phyloP scores from a whole-genome alignment of 2,888 invertebrate genomes.

The Holacanthella duospinosa region DNA sequence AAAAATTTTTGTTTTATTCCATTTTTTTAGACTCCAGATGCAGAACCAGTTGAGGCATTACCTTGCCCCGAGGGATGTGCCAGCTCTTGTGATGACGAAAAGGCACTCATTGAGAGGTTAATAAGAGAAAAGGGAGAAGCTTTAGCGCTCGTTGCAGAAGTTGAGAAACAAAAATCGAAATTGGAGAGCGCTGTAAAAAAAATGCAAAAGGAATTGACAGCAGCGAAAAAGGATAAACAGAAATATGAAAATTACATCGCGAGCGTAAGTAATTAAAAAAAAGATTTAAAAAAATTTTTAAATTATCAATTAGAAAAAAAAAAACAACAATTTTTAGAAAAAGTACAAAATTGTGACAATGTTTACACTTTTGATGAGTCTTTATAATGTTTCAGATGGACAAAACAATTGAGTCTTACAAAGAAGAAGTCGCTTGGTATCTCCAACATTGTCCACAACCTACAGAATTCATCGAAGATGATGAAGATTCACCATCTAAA shows the following conservation, averaged over 20 bases:
- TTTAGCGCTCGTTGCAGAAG: background rate
- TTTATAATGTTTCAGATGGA: background rate
- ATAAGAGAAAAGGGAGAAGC: background rate
- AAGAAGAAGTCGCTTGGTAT: background rate
- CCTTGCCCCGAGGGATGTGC: too few species aligned
- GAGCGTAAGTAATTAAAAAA: background rate
- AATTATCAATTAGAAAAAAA: too few species aligned
- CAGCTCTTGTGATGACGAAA: background rate
- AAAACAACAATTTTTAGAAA: background rate
- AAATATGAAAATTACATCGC: background rate
- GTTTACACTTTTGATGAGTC: background rate
- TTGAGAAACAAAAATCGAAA: background rate
- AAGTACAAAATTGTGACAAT: background rate
- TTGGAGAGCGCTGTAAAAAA: background rate
- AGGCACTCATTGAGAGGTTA: background rate
- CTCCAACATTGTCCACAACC: background rate
- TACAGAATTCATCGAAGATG: background rate
- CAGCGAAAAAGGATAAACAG: background rate
- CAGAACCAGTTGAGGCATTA: background rate
- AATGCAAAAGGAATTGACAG: background rate
- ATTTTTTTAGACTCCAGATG: too few species aligned
- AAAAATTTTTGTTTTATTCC: too few species aligned
- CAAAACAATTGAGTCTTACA: background rate
- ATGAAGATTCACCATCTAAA: background rate
- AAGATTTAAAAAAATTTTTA: too few species aligned